Base-by-base conservation (phyloP, 1,140 invertebrate genomes). In the Ctenoplectra terminalis region DNA sequence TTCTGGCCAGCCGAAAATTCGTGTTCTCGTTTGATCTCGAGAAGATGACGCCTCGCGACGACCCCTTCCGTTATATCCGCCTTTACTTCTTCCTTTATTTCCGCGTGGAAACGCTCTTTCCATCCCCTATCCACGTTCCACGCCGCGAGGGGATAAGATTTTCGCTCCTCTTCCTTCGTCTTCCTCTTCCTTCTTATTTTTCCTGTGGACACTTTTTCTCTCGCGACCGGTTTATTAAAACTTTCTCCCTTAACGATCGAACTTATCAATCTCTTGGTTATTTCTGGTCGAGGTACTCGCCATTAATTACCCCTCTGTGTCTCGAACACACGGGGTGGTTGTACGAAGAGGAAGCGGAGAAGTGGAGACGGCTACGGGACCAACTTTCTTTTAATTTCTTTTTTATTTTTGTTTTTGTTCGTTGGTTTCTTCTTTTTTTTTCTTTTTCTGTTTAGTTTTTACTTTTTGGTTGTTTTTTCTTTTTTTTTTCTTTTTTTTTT, bases 281-380 rank as follows among this genome's bases (percentile, higher is more conserved):
- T 80, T 67, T 77, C 37, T 13, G 52, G 46, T 58, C 56, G 26
- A 76, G 66, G 64, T 72, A 31, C 58, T 63, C 54, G 56, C 20
- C 82, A 80, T 85, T 88, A 90, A 88, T 89, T 86, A 75, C 61
- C 73, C 56, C 37, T n/a, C 72, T 43, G 43, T 76, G 60, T 71
- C 70, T 40, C 50, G 70, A 37, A 61, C 73, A 75, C 26, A 13
- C n/a, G 31, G 26, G 34, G 4, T 26, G 26, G 29, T 31, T 15
- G 23, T n/a, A 13, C 29, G 52, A 37, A 52, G 29, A 52, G 79
- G 48, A 46, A 56, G 34, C 54, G 43, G 34, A 48, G 29, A 17
- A 40, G 8, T 13, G 6, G 63, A 64, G 63, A 29, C 29, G n/a
- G 20, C 29, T 8, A 17, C 13, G 60, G 17, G 58, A 86, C 86